Conservation (phyloP, 2,113 vertebrate genomes). For the Vulpes vulpes region DNA sequence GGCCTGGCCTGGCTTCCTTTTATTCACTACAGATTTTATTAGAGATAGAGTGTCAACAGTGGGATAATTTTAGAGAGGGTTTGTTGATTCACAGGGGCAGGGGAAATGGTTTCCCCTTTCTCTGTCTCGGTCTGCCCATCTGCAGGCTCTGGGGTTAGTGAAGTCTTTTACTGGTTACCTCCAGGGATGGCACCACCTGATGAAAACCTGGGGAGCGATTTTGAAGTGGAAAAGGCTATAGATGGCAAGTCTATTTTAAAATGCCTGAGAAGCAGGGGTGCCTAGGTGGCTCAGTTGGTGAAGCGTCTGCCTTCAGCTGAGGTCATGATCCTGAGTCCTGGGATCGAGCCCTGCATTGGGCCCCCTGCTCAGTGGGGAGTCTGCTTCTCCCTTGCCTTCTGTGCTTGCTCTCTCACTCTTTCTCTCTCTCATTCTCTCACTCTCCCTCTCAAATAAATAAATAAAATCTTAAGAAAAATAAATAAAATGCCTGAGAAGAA, state of each 20-base stretch:
- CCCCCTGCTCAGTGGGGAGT: too few relatives aligned
- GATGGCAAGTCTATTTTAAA: constrained; percentile 11
- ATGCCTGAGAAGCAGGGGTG: neutral
- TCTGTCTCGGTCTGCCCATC: neutral
- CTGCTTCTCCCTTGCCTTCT: too few relatives aligned
- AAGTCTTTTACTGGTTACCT: constrained; percentile 15
- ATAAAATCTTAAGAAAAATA: too few relatives aligned
- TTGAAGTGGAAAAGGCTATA: neutral
- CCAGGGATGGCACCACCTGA: neutral
- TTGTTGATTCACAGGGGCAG: neutral
- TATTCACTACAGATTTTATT: neutral
- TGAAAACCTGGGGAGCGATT: constrained; percentile 6
- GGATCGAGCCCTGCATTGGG: too few relatives aligned
- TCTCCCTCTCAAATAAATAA: too few relatives aligned
- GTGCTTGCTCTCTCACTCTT: too few relatives aligned
- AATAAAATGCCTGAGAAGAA: neutral
- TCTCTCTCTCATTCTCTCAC: too few relatives aligned
- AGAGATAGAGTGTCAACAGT: neutral
- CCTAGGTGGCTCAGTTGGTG: too few relatives aligned
- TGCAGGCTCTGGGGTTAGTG: neutral
- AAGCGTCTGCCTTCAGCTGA: too few relatives aligned
- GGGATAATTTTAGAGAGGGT: neutral
- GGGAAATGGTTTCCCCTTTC: neutral
- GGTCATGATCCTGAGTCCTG: too few relatives aligned
- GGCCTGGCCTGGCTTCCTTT: constrained; percentile 3